phyloP scores from a whole-genome alignment of 2,113 vertebrate genomes.

The Salvelinus alpinus region DNA sequence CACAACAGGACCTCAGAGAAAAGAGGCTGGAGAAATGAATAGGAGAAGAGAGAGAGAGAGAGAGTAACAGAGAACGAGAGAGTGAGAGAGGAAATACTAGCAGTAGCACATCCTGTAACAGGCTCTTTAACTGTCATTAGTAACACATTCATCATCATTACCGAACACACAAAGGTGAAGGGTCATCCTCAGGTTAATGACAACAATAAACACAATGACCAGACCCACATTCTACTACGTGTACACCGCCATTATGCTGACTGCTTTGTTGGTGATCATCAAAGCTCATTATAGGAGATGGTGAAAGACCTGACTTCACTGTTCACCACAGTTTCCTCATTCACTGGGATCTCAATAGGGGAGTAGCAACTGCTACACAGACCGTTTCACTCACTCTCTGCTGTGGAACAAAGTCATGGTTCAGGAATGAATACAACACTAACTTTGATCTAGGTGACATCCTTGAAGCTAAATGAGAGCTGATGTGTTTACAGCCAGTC shows the following conservation, averaged over 20 bases:
- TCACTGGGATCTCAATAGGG: constrained; percentile 62
- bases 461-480: constrained; percentile 61
- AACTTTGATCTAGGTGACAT: constrained; percentile 67
- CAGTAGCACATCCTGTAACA: constrained; percentile 22
- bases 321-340: constrained; percentile 65
- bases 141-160: constrained; percentile 57
- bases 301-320: constrained; percentile 55
- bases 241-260: constrained; percentile 55
- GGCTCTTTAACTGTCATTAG: constrained; percentile 30
- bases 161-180: constrained; percentile 59
- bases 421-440: constrained; percentile 54
- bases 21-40: constrained; percentile 12
- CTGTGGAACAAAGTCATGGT: constrained; percentile 62
- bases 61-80: neutral
- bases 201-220: constrained; percentile 61
- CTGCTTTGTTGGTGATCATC: constrained; percentile 63
- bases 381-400: constrained; percentile 40
- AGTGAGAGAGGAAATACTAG: constrained; percentile 25
- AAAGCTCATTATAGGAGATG: constrained; percentile 64
- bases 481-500: constrained; percentile 70
- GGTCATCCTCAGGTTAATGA: constrained; percentile 52
- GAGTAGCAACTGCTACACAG: constrained; percentile 43
- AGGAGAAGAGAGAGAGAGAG: constrained; percentile 28
- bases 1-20: constrained; percentile 70
- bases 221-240: constrained; percentile 56